phyloP scores from a whole-genome alignment of 2,888 invertebrate species.

The Calephelis perditalis region DNA sequence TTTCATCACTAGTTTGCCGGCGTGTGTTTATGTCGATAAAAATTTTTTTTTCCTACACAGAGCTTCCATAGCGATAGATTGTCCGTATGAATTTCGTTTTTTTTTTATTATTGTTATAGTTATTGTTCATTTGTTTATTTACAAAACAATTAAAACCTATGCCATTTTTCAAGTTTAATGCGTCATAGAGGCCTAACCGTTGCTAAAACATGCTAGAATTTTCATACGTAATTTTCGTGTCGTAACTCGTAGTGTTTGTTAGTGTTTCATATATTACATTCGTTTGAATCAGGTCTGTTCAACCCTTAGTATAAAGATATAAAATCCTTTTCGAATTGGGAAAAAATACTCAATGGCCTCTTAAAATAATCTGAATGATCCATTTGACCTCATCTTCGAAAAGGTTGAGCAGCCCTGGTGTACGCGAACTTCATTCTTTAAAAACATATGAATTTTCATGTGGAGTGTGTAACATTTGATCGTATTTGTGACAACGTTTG shows the following conservation, averaged over 20 bases:
- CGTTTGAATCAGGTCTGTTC: conserved; percentile 24
- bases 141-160: conserved; percentile 27
- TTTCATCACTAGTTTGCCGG: too few species aligned
- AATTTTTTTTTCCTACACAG: too few species aligned
- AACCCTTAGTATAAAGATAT: too few species aligned
- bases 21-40: too few species aligned
- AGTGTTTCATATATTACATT: conserved; percentile 51
- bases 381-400: too few species aligned
- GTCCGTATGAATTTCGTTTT: too few species aligned
- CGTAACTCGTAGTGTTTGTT: conserved; percentile 33
- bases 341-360: too few species aligned
- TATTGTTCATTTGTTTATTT: neutral
- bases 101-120: too few species aligned
- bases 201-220: conserved; percentile 41
- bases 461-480: conserved; percentile 16
- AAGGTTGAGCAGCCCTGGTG: too few species aligned
- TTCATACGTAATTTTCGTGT: conserved; percentile 52
- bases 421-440: neutral
- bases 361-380: too few species aligned
- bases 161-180: conserved; percentile 28
- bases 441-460: neutral
- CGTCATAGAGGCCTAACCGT: conserved; percentile 38
- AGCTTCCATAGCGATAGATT: too few species aligned
- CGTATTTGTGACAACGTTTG: conserved; percentile 22
- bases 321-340: too few species aligned